These are phyloP conservation scores for Sturnus vulgaris DNA, from an alignment of 2,113 vertebrate species.

Conservation along the genomic window DNA sequence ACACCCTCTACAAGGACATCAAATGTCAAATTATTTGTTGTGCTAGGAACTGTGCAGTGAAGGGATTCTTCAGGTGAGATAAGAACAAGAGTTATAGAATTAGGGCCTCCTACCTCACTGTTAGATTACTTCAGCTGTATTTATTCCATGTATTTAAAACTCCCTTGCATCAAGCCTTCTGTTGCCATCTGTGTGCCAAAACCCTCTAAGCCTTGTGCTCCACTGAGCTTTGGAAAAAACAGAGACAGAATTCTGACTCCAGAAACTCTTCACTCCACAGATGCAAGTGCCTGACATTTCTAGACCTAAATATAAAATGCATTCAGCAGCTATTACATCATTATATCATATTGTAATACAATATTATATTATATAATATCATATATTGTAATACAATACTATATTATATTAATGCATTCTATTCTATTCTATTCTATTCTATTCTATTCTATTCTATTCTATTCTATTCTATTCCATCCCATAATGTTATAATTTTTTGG, in stretches of 20 bases:
- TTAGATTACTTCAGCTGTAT: not conserved
- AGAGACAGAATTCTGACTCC: not conserved
- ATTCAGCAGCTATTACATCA: not conserved
- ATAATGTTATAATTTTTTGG: not conserved
- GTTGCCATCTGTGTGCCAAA: slow-evolving; percentile 10
- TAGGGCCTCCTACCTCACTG: not conserved
- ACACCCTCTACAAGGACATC: not conserved
- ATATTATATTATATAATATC: no score
- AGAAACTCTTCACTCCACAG: not conserved
- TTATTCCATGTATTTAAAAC: slow-evolving; percentile 22
- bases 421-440: no score
- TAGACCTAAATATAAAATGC: not conserved
- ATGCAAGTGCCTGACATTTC: not conserved
- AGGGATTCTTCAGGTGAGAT: not conserved
- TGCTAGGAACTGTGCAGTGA: not conserved
- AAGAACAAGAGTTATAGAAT: not conserved
- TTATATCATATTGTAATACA: no score
- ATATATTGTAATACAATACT: no score
- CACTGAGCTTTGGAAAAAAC: not conserved
- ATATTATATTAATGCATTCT: no score
- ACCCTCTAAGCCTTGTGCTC: slow-evolving; percentile 1
- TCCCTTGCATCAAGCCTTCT: slow-evolving; percentile 39
- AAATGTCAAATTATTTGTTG: not conserved
- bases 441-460: no score
- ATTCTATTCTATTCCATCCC: no score